Percentiles rank a stretch among this genome's conserved stretches.
Conservation (phyloP, 1,140 invertebrate species). For the Spodoptera frugiperda region DNA sequence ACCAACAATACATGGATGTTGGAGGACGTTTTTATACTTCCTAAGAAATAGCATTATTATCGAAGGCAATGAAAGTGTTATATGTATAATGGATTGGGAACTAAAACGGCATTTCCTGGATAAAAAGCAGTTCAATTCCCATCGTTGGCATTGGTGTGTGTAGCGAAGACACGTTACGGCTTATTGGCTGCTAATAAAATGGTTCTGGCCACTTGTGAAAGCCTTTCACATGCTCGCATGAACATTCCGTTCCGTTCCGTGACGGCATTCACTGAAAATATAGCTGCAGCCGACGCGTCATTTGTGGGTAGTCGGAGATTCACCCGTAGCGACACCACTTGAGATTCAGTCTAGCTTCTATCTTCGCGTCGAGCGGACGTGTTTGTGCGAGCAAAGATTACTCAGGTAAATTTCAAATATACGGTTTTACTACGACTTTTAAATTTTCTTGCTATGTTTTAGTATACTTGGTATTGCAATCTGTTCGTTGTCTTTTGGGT, state of each 20-base stretch:
- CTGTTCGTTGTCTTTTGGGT: constrained; percentile 22
- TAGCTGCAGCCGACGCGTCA: constrained; percentile 53
- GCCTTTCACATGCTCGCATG: constrained; percentile 57
- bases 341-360: constrained; percentile 54
- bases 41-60: constrained; percentile 4
- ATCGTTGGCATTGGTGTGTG: constrained; percentile 26
- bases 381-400: constrained; percentile 17
- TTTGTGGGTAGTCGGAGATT: constrained; percentile 53
- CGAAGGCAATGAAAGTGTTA: neutral
- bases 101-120: constrained; percentile 7
- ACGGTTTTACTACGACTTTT: constrained; percentile 12
- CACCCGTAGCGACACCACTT: constrained; percentile 23
- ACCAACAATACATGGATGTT: too few species aligned
- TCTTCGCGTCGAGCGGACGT: constrained; percentile 42
- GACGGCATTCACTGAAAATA: constrained; percentile 59
- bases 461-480: constrained; percentile 5
- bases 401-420: neutral
- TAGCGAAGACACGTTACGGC: constrained; percentile 36
- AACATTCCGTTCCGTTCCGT: constrained; percentile 48
- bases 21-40: too few species aligned
- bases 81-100: neutral
- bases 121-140: constrained; percentile 27
- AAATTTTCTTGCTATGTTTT: constrained; percentile 9
- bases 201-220: constrained; percentile 54
- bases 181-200: constrained; percentile 64